Evolutionary conservation across 1,140 invertebrate genomes (phyloP).

Genomic region (Diabrotica undecimpunctata): DNA sequence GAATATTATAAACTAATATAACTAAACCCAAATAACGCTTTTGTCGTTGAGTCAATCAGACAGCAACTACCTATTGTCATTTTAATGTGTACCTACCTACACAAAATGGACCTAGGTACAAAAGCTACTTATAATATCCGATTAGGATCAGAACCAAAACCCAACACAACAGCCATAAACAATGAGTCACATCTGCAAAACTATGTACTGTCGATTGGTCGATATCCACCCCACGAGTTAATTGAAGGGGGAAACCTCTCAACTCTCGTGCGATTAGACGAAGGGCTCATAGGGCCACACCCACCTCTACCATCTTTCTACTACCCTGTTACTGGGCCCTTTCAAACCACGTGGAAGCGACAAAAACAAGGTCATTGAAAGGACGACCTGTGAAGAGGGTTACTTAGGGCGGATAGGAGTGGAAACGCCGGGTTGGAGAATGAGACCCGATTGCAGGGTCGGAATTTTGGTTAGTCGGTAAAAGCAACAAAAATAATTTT

Average conservation of each 20-base stretch:
- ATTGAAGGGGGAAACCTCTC: constrained; percentile 12
- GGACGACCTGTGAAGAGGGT: constrained; percentile 13
- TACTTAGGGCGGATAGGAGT: neutral
- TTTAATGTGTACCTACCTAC: too few relatives aligned
- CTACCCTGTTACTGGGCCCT: constrained; percentile 28
- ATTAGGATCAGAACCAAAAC: too few relatives aligned
- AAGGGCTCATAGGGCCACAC: constrained; percentile 21
- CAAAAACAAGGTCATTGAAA: constrained; percentile 7
- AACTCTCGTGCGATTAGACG: constrained; percentile 12
- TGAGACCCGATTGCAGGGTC: neutral
- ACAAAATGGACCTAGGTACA: too few relatives aligned
- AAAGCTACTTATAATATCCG: too few relatives aligned
- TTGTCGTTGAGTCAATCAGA: too few relatives aligned
- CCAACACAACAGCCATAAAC: neutral
- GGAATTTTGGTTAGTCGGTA: too few relatives aligned
- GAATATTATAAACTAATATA: too few relatives aligned
- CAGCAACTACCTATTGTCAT: too few relatives aligned
- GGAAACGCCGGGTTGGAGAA: neutral
- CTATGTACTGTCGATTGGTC: constrained; percentile 13
- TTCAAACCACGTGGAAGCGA: constrained; percentile 25
- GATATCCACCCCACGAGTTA: constrained; percentile 12
- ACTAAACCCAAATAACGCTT: too few relatives aligned
- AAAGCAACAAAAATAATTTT: too few relatives aligned
- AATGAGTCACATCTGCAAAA: neutral
- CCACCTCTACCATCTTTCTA: constrained; percentile 28